Evolutionary conservation across 2,888 invertebrate genomes (phyloP), one percentile per base, ranked within the genome.

Genomic region (Cerastoderma edule): DNA sequence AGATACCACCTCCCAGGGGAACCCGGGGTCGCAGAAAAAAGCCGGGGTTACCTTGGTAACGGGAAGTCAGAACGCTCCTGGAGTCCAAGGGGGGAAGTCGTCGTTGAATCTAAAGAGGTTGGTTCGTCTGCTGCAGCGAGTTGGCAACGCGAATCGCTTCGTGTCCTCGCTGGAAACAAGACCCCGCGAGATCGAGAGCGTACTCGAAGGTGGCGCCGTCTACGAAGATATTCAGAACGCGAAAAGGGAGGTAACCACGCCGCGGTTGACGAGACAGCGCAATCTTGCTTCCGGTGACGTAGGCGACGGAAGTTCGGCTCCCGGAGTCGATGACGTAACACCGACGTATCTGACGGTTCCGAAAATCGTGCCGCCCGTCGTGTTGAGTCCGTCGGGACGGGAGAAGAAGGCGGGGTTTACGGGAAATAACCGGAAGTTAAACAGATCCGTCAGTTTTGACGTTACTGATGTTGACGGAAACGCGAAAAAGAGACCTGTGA

Each of bases 1-100:
- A 66, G 66, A 66, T 66, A 50, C 33, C 50, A 30, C 0, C 5
- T 66, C 66, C 66, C 66, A 30, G 13, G 66, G 48, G 48, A 48
- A 48, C 48, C 19, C 48, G 24, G 48, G 24, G 60, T 27, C 1
- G 27, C 22, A 35, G 2, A 60, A 39, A 60, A 60, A 60, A 60
- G 22, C 8, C 24, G 39, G 24, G 28, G 39, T 60, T 60, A 8
- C 39, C 60, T 24, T 39, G 60, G 19, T 19, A 60, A 60, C 60
- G 6, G 60, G 22, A 33, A 33, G n/a, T 60, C 39, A 60, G 60
- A 60, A 60, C 39, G 60, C 39, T 22, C 35, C 22, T 33, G 33
- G 39, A 60, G 27, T n/a, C 24, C 60, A 19, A 6, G 35, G 35
- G 27, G 39, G 39, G 24, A 60, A 39, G 60, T 39, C 32, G 13